Base-by-base conservation (phyloP, 2,797 vertebrate genomes). In the Naso thynnoides region DNA sequence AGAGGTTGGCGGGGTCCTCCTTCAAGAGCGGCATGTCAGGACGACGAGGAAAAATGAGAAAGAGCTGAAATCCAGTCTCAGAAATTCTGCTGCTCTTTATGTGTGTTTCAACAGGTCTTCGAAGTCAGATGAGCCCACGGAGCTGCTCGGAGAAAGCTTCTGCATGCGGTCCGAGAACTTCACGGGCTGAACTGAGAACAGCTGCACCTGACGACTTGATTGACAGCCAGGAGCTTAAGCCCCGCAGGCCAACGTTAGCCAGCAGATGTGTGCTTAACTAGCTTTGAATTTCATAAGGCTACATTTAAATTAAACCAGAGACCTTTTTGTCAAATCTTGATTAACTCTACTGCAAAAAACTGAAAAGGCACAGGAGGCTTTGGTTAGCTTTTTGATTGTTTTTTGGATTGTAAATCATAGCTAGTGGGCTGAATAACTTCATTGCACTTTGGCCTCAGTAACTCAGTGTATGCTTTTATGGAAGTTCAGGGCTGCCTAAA, bases 11-110 rank as follows among this genome's bases (percentile, higher is more conserved):
- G 0, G 93, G 91, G 42, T 94, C 83, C 49, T 93, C 91, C 45
- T 76, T 65, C 29, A 89, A 89, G 73, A 85, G 85, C 42, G 95
- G 90, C 95, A 96, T 96, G 75, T 49, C 78, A 10, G 24, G 26
- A 38, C 11, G 42, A 72, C 9, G 39, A 6, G 21, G 42, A 36
- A 8, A 50, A 41, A 27, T 0, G 6, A n/a, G 27, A 38, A 0
- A 13, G 33, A 0, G 6, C 26, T 26, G 0, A 48, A 19, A 6
- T 8, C 15, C 1, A 18, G n/a, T n/a, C n/a, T n/a, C n/a, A n/a
- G n/a, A n/a, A n/a, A n/a, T 23, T 6, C 27, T n/a, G 11, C n/a
- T 36, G 13, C 0, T 33, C 2, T 29, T 6, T 19, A 18, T 10
- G 8, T 29, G 14, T 9, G 26, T 10, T 1, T 29, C 21, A 18